Base-by-base conservation (phyloP, 1,140 invertebrate genomes). In the Melanaphis sacchari region DNA sequence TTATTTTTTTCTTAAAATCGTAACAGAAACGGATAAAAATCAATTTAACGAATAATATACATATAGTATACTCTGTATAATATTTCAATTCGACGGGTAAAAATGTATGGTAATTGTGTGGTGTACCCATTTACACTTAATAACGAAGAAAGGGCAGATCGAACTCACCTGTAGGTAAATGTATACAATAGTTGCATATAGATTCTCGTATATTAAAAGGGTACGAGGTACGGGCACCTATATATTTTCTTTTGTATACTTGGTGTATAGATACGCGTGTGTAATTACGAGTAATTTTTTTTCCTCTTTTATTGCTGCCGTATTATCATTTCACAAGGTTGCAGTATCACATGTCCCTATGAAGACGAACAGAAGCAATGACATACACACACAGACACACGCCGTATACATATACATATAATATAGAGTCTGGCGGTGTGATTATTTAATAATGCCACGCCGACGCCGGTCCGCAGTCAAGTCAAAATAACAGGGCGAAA, bases 401-500 rank as follows among this genome's bases (percentile, higher is more conserved):
- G 18, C 15, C 7, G 11, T 41, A 9, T 46, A n/a, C 49, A 49
- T 85, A 7, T n/a, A 43, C 36, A 24, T 52, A 46, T 22, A 46
- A 38, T 22, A n/a, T 9, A n/a, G 24, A 22, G 43, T 52, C 87
- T 36, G 46, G 21, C 36, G 46, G 43, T 52, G 88, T 89, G 88
- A 89, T 89, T 89, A 89, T 89, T 38, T 52, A 52, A 89, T 89
- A 89, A 89, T 38, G 88, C 88, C 88, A 89, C n/a, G n/a, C n/a
- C n/a, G n/a, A n/a, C n/a, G n/a, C 88, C 41, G 84, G 84, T 87
- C 84, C 36, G 88, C 49, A 38, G 88, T 40, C 88, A n/a, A 76
- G 88, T 54, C 46, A 24, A 89, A 89, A 89, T 89, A 89, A 89
- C 22, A 54, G 88, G 46, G 49, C 22, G 88, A 89, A 52, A 89